Percentiles rank a stretch among this genome's conserved stretches.
Conservation (phyloP, 2,797 vertebrate species). For the Aviceda leuphotes region DNA sequence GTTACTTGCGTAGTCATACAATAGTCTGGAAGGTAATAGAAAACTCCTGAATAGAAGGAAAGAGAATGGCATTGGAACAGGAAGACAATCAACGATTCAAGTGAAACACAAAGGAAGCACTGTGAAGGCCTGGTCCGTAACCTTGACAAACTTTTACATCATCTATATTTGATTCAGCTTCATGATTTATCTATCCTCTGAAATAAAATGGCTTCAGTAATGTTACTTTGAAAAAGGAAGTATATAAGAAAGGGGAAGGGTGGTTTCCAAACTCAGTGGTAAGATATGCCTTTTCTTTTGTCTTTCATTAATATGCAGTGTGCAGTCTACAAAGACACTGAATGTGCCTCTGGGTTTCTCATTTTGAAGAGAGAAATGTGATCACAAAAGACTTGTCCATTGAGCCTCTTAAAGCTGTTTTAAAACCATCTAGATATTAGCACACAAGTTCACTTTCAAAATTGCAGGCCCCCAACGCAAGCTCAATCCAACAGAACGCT, state of each 20-base stretch:
- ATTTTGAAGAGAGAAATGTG: background rate
- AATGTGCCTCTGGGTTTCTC: background rate
- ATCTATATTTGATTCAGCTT: slow-evolving; percentile 20
- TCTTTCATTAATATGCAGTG: background rate
- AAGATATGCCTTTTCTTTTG: background rate
- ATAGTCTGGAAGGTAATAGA: slow-evolving; percentile 75
- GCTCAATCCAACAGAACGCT: background rate
- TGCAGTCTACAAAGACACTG: background rate
- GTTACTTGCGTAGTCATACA: slow-evolving; percentile 59
- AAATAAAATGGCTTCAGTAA: slow-evolving; percentile 5
- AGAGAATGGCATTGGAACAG: slow-evolving; percentile 61
- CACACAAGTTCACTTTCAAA: background rate
- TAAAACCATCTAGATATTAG: background rate
- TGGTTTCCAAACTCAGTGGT: background rate
- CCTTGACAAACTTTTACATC: slow-evolving; percentile 51
- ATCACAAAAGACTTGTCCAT: background rate
- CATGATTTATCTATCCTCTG: slow-evolving; percentile 46
- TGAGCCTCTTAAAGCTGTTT: background rate
- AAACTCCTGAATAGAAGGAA: slow-evolving; percentile 79
- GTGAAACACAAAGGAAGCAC: slow-evolving; percentile 68
- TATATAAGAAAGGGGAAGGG: background rate
- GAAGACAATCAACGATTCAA: slow-evolving; percentile 72
- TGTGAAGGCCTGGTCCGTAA: slow-evolving; percentile 44
- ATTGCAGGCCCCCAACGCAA: background rate
- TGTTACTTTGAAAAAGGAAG: slow-evolving; percentile 1